Conservation (phyloP, 2,888 invertebrate species). For the Aleiodes alternator region DNA sequence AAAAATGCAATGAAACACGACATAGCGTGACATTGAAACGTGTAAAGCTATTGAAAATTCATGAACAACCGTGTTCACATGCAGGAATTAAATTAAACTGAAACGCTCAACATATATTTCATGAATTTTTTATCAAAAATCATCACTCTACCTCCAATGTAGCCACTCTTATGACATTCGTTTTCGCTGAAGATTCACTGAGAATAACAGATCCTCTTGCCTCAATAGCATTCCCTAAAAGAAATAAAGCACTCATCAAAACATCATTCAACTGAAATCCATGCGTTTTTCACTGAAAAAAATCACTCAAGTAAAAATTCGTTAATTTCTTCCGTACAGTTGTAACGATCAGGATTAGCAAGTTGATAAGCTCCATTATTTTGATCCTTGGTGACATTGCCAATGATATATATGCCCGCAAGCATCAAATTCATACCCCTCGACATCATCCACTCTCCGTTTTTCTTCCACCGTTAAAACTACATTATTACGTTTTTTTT, state of each 20-base stretch:
- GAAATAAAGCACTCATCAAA: too few species aligned
- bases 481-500: slow-evolving; percentile 28
- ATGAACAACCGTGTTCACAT: not conserved
- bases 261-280: too few species aligned
- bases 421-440: slow-evolving; percentile 50
- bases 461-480: not conserved
- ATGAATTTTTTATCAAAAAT: not conserved
- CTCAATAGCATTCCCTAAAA: too few species aligned
- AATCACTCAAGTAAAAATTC: too few species aligned
- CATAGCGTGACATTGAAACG: slow-evolving; percentile 1
- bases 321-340: slow-evolving; percentile 15
- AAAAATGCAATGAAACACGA: not conserved
- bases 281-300: too few species aligned
- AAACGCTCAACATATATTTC: too few species aligned
- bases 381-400: not conserved
- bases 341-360: slow-evolving; percentile 19
- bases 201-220: too few species aligned
- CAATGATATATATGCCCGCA: slow-evolving; percentile 45
- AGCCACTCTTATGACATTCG: slow-evolving; percentile 51
- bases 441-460: slow-evolving; percentile 40
- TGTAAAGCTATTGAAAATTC: not conserved
- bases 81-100: too few species aligned
- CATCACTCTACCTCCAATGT: slow-evolving; percentile 55
- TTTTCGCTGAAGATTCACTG: too few species aligned
- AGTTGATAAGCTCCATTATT: not conserved